Base-by-base conservation (phyloP, 1,140 invertebrate genomes). In the Drosophila parabipectinata region DNA sequence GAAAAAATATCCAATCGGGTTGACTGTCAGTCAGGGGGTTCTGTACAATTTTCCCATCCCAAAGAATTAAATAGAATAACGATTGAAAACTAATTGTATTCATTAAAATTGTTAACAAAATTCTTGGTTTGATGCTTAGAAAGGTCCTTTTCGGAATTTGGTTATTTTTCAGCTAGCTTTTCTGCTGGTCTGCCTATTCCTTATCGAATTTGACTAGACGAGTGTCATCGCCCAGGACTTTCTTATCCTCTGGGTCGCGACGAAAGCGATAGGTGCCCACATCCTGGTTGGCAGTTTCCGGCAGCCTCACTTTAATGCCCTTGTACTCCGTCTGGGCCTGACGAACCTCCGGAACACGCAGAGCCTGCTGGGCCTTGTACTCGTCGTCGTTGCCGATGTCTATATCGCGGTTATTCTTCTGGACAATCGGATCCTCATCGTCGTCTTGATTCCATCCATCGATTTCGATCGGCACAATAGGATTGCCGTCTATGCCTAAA, bases 201-300 rank as follows among this genome's bases (percentile, higher is more conserved):
- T 72, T 82, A 18, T 85, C 82, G 14, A 67, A 85, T 18, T 71
- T 81, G 2, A 52, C 73, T 0, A 85, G 34, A n/a, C 81, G 81
- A 26, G 63, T 85, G 30, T 85, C 81, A 24, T 85, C 81, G 3
- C 52, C 82, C 7, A 85, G 63, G 0, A 37, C 69, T 34, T 78
- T 15, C 1, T 74, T 6, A n/a, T 85, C 81, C 24, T 51, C 47
- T 4, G 52, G n/a, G 39, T 82, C 78, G 26, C 81, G 82, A 1
- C 81, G 78, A n/a, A 85, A 85, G 5, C 81, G 82, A 78, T 85
- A 85, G 3, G 81, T 85, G 41, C 81, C 81, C 21, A 87, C 24
- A 45, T 85, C 74, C 34, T 75, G 56, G 57, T 44, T 53, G 0
- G 74, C 74, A 3, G 48, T 34, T 8, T 75, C 62, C 0, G 82